These are phyloP conservation scores for Rhombomys opimus DNA, from an alignment of 2,113 vertebrate genomes.

Conservation along the genomic window DNA sequence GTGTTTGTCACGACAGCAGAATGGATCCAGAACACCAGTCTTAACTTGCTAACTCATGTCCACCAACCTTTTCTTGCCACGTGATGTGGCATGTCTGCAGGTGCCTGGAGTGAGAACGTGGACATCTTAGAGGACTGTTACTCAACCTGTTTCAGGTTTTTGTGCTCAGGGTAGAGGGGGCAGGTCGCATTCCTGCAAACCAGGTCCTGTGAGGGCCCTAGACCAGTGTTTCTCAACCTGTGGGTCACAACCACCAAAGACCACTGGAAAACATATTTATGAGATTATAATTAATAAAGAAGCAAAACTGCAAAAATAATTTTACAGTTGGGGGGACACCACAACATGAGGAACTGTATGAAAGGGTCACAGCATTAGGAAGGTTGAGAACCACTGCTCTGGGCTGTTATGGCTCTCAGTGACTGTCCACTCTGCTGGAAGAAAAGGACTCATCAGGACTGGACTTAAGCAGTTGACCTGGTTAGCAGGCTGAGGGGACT, in stretches of 20 bases:
- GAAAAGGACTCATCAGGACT: fast-evolving
- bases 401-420: fast-evolving
- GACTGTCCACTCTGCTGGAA: fast-evolving
- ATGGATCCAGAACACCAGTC: background rate
- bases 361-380: background rate
- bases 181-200: fast-evolving
- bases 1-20: background rate
- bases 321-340: background rate
- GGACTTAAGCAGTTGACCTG: background rate
- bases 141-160: fast-evolving
- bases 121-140: fast-evolving
- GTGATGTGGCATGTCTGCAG: fast-evolving
- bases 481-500: conserved; percentile 68
- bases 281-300: background rate
- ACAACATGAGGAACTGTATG: background rate
- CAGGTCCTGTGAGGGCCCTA: background rate
- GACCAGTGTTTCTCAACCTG: background rate
- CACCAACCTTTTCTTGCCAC: background rate
- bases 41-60: background rate
- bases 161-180: background rate
- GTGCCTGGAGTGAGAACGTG: background rate
- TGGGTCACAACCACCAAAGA: background rate
- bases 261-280: background rate
- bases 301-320: background rate
- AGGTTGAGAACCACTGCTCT: background rate